Evolutionary conservation across 1,140 invertebrate genomes (phyloP).

Genomic region (Homarus americanus): DNA sequence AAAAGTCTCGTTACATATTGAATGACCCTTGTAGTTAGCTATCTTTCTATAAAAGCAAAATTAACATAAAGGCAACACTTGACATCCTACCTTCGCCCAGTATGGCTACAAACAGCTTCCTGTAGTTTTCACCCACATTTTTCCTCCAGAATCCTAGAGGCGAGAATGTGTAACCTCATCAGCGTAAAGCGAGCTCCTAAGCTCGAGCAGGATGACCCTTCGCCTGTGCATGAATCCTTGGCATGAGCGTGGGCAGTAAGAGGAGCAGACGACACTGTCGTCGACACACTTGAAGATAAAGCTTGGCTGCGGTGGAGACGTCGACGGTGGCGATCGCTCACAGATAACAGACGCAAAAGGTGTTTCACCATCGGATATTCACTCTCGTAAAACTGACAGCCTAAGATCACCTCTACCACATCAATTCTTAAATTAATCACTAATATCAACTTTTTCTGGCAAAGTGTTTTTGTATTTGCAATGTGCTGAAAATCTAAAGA

Average conservation of each 20-base stretch:
- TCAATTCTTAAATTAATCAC: too few relatives aligned
- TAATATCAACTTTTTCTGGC: too few relatives aligned
- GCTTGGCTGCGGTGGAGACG: constrained; percentile 6
- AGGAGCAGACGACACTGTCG: too few relatives aligned
- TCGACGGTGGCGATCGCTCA: constrained; percentile 19
- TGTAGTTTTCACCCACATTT: background rate
- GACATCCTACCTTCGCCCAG: background rate
- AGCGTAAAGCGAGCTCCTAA: constrained; percentile 35
- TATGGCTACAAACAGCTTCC: background rate
- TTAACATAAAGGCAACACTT: too few relatives aligned
- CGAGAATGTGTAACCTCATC: constrained; percentile 3
- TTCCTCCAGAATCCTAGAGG: constrained; percentile 13
- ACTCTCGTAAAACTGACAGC: background rate
- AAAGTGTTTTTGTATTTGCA: too few relatives aligned
- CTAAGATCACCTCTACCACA: too few relatives aligned
- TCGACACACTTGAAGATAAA: background rate
- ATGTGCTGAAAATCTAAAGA: too few relatives aligned
- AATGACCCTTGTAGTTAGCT: too few relatives aligned
- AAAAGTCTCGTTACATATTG: too few relatives aligned
- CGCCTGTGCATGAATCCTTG: background rate
- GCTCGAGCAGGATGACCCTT: constrained; percentile 1
- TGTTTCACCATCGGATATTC: constrained; percentile 17
- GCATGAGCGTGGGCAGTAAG: background rate
- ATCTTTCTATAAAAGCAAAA: too few relatives aligned
- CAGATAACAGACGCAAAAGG: constrained; percentile 7